Conservation (phyloP, 2,888 invertebrate genomes). For the Mycogona germanica region DNA sequence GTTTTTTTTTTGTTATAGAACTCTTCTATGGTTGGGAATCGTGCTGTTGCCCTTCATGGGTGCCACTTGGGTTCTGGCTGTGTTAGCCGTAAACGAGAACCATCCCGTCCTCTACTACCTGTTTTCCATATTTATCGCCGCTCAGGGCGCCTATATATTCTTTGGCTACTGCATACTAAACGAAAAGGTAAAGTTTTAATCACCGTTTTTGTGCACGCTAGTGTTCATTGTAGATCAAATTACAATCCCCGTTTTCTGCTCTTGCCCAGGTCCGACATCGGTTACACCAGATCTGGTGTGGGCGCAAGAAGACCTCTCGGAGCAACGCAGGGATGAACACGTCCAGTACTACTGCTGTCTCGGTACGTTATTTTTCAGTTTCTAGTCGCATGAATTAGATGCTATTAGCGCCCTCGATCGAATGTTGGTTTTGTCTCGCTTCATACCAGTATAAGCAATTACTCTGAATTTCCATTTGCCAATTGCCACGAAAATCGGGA, state of each 20-base stretch:
- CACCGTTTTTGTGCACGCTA: background rate
- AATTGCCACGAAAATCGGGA: too few species aligned
- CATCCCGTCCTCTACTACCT: constrained; percentile 58
- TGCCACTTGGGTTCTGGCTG: constrained; percentile 73
- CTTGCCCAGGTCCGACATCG: constrained; percentile 9
- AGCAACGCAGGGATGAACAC: constrained; percentile 5
- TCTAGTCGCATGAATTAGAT: too few species aligned
- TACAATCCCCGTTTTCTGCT: background rate
- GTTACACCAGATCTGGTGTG: constrained; percentile 6
- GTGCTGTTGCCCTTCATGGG: constrained; percentile 72
- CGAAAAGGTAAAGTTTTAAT: constrained; percentile 27
- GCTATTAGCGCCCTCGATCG: too few species aligned
- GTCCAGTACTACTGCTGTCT: constrained; percentile 4
- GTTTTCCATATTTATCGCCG: constrained; percentile 59
- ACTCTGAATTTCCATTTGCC: too few species aligned
- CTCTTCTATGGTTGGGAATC: constrained; percentile 74
- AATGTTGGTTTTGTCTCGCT: too few species aligned
- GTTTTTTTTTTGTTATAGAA: constrained; percentile 42
- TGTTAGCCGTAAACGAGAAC: constrained; percentile 61
- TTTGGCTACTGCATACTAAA: constrained; percentile 81
- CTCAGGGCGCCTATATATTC: constrained; percentile 71
- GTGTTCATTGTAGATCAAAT: background rate
- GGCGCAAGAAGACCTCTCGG: constrained; percentile 6
- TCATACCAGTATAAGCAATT: too few species aligned
- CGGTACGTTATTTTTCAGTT: too few species aligned